A percentile compares a stretch with the other conserved stretches of the same genome.
Conservation (phyloP, 2,888 invertebrate genomes). For the Gortyna flavago region DNA sequence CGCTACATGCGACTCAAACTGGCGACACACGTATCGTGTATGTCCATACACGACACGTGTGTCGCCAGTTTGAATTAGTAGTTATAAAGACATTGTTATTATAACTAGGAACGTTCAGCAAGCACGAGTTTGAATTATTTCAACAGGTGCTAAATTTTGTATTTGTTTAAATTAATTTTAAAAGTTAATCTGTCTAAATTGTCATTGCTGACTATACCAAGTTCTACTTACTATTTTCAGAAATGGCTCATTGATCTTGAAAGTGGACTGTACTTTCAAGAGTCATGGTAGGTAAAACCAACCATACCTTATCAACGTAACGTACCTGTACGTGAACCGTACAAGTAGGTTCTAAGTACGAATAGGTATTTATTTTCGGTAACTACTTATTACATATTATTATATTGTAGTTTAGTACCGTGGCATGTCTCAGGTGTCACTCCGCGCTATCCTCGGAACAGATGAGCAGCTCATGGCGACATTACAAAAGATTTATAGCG, state of each 20-base stretch:
- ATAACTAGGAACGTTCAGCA: neutral
- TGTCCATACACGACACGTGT: no score
- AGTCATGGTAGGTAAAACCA: no score
- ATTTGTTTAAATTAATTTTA: neutral
- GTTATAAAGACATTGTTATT: neutral
- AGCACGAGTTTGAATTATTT: neutral
- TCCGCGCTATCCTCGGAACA: slow-evolving; percentile 21
- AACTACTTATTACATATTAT: neutral
- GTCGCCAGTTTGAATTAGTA: no score
- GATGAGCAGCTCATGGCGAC: slow-evolving; percentile 18
- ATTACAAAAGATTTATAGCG: slow-evolving; percentile 46
- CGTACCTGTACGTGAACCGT: no score
- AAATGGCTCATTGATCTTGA: neutral
- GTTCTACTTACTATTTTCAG: neutral
- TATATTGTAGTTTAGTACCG: neutral
- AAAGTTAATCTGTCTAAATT: neutral
- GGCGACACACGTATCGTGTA: neutral
- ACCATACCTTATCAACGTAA: neutral
- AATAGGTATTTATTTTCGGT: neutral
- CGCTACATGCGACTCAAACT: neutral
- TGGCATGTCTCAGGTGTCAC: neutral
- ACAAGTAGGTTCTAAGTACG: neutral
- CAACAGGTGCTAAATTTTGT: neutral
- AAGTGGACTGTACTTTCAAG: neutral
- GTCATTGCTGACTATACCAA: neutral